Conservation (phyloP, 2,113 vertebrate species). For the Chionodraco myersi region DNA sequence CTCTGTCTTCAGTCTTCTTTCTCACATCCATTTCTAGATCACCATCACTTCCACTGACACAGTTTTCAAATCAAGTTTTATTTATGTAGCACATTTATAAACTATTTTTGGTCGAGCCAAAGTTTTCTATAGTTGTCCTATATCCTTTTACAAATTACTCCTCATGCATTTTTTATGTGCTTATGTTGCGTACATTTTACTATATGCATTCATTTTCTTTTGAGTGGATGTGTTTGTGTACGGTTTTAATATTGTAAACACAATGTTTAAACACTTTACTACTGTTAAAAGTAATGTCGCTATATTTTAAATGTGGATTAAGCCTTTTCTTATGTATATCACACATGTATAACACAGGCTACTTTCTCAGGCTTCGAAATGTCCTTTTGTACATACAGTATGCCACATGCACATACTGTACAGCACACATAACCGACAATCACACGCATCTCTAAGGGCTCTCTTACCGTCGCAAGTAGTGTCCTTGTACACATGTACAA, state of each 20-base stretch:
- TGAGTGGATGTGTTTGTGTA: neutral
- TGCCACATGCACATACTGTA: neutral
- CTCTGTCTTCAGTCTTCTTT: neutral
- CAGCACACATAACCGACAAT: neutral
- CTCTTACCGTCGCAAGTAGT: conserved; percentile 15
- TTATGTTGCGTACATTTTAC: neutral
- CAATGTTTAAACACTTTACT: neutral
- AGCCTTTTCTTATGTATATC: neutral
- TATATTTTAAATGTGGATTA: neutral
- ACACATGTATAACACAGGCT: neutral
- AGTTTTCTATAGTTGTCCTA: neutral
- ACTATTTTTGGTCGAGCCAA: too few relatives aligned
- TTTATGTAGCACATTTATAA: too few relatives aligned
- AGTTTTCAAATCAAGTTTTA: neutral
- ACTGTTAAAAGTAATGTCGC: neutral
- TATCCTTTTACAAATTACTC: neutral
- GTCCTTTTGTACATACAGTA: too few relatives aligned
- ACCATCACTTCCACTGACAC: conserved; percentile 13
- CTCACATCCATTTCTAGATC: conserved; percentile 12
- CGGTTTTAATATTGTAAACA: neutral
- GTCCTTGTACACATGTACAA: conserved; percentile 13
- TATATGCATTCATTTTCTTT: neutral
- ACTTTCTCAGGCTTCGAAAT: neutral
- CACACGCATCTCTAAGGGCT: conserved; percentile 6
- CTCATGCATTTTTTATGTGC: neutral